Conservation (phyloP, 2,797 vertebrate species). For the Artibeus jamaicensis region DNA sequence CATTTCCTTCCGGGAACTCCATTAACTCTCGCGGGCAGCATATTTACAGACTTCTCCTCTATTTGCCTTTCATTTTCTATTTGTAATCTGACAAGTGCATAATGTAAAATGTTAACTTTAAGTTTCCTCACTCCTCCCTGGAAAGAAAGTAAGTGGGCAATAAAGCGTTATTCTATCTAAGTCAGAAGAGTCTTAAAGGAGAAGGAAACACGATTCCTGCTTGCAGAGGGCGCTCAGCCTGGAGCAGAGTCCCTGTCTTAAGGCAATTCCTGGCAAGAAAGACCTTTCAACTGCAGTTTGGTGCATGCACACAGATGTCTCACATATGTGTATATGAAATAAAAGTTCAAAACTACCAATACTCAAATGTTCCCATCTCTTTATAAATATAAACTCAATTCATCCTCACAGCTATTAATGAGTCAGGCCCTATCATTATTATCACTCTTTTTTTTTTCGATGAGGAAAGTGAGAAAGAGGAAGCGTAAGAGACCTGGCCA, state of each 20-base stretch:
- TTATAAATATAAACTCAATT: neutral
- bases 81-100: neutral
- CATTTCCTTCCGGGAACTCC: neutral
- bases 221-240: neutral
- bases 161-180: neutral
- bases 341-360: neutral
- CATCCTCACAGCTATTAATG: neutral
- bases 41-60: neutral
- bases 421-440: neutral
- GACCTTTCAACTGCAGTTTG: neutral
- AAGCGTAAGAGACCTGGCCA: neutral
- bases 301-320: neutral
- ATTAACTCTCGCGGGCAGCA: neutral
- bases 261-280: neutral
- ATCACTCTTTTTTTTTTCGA: neutral
- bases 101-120: neutral
- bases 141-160: neutral
- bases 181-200: neutral
- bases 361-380: neutral
- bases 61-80: slow-evolving; percentile 16
- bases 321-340: neutral
- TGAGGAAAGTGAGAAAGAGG: neutral
- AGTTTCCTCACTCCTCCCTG: slow-evolving; percentile 1
- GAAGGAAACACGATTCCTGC: neutral
- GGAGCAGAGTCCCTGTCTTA: neutral